Evolutionary conservation across 2,797 vertebrate genomes (phyloP).

Genomic region (Fringilla coelebs): DNA sequence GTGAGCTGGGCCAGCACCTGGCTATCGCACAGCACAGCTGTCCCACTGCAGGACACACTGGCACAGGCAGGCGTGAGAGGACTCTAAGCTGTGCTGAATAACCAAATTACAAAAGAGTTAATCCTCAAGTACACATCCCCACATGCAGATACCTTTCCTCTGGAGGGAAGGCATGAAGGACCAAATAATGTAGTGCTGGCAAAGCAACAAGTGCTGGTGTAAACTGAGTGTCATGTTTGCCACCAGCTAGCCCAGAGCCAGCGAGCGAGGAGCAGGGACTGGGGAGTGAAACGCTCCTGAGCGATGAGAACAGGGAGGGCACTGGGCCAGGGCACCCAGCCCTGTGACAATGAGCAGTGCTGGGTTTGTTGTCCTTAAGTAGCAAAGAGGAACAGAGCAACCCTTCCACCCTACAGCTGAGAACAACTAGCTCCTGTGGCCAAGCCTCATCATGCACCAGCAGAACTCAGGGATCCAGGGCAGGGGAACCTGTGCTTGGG

Average conservation of each 20-base stretch:
- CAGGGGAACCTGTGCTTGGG: too few species aligned
- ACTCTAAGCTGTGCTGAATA: not conserved
- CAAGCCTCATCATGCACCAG: too few species aligned
- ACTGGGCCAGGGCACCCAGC: fast-evolving
- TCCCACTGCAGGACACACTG: not conserved
- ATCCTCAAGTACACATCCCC: not conserved
- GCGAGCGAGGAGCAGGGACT: fast-evolving
- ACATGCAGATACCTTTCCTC: not conserved
- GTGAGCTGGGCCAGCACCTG: not conserved
- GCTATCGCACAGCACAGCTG: not conserved
- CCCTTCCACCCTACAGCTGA: too few species aligned
- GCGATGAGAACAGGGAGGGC: fast-evolving
- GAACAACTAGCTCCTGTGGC: not conserved
- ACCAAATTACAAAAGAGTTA: not conserved
- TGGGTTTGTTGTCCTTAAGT: not conserved
- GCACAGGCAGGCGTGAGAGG: not conserved
- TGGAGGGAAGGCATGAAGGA: not conserved
- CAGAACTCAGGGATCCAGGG: not conserved
- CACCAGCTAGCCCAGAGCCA: not conserved
- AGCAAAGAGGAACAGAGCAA: not conserved
- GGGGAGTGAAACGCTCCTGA: not conserved
- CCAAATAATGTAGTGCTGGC: fast-evolving
- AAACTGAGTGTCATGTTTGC: not conserved
- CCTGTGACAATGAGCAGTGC: not conserved
- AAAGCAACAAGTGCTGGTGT: not conserved